Conservation (phyloP, 2,113 vertebrate genomes). For the Zootoca vivipara region DNA sequence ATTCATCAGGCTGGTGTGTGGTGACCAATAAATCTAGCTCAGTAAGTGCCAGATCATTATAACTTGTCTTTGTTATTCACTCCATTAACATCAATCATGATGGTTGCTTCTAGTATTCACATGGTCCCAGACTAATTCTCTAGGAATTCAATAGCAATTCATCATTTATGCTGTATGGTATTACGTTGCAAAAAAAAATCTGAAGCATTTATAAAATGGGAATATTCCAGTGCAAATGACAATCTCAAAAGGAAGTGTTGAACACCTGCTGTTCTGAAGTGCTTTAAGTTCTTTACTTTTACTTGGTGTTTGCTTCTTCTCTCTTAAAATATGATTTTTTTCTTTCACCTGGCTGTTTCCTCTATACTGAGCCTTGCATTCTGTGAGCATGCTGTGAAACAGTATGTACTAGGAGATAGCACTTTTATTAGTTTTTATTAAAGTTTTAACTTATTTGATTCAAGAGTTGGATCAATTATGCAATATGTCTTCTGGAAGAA, state of each 20-base stretch:
- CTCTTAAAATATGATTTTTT: neutral
- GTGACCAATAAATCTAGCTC: constrained; percentile 57
- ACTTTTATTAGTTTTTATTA: neutral
- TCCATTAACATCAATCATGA: constrained; percentile 48
- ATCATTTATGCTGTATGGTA: constrained; percentile 48
- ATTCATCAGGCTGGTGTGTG: constrained; percentile 36
- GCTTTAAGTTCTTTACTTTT: constrained; percentile 12
- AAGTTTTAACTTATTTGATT: constrained; percentile 19
- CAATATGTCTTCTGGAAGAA: neutral
- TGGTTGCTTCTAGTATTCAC: constrained; percentile 57
- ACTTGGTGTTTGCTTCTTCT: constrained; percentile 24
- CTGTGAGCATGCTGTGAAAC: constrained; percentile 2
- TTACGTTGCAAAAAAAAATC: constrained; percentile 50
- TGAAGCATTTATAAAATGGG: constrained; percentile 30
- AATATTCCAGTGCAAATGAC: constrained; percentile 26
- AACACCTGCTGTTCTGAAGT: constrained; percentile 31
- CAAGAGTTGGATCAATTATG: constrained; percentile 22
- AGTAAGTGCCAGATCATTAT: constrained; percentile 46
- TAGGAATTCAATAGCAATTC: constrained; percentile 59
- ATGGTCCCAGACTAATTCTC: constrained; percentile 62
- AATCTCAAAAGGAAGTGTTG: constrained; percentile 31
- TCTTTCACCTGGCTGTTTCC: neutral
- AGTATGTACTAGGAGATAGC: neutral
- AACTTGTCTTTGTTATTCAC: constrained; percentile 55
- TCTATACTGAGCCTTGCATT: neutral